phyloP scores from a whole-genome alignment of 2,888 invertebrate genomes.

The Lasioglossum oenotherae region DNA sequence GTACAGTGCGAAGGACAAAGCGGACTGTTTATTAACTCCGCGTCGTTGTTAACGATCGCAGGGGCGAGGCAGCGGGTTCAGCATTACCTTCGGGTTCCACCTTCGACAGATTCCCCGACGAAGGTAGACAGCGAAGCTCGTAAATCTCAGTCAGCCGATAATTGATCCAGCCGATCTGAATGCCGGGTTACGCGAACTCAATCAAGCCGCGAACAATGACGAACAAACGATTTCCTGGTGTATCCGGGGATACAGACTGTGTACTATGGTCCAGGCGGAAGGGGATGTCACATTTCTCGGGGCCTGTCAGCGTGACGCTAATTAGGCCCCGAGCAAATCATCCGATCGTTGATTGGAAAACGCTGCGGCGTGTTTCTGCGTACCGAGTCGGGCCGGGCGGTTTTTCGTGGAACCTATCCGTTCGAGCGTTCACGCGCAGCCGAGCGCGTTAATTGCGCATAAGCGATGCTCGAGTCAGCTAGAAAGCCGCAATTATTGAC shows the following conservation, averaged over 20 bases:
- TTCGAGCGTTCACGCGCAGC: not conserved
- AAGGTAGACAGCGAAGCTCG: not conserved
- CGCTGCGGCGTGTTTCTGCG: not conserved
- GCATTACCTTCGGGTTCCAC: conserved; percentile 17
- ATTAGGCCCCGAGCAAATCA: conserved; percentile 35
- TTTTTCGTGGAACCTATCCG: conserved; percentile 39
- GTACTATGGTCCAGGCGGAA: conserved; percentile 5
- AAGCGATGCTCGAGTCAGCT: conserved; percentile 13
- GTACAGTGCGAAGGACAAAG: not conserved
- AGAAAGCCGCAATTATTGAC: conserved; percentile 15
- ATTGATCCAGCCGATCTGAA: conserved; percentile 29
- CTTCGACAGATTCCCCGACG: conserved; percentile 26
- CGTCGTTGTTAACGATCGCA: conserved; percentile 42
- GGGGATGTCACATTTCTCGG: conserved; percentile 9
- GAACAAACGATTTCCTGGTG: conserved; percentile 44
- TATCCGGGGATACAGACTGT: conserved; percentile 9
- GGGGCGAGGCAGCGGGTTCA: conserved; percentile 40
- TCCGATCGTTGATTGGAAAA: conserved; percentile 23
- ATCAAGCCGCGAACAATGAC: conserved; percentile 14
- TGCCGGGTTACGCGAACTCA: conserved; percentile 18
- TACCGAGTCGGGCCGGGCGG: not conserved
- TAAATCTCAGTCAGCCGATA: conserved; percentile 22
- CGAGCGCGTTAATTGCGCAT: conserved; percentile 36
- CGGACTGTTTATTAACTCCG: conserved; percentile 37
- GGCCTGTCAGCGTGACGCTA: conserved; percentile 28